Percentiles rank a stretch among this genome's conserved stretches.
Evolutionary conservation across 1,140 invertebrate species (phyloP).

Genomic region (Leptinotarsa texana): DNA sequence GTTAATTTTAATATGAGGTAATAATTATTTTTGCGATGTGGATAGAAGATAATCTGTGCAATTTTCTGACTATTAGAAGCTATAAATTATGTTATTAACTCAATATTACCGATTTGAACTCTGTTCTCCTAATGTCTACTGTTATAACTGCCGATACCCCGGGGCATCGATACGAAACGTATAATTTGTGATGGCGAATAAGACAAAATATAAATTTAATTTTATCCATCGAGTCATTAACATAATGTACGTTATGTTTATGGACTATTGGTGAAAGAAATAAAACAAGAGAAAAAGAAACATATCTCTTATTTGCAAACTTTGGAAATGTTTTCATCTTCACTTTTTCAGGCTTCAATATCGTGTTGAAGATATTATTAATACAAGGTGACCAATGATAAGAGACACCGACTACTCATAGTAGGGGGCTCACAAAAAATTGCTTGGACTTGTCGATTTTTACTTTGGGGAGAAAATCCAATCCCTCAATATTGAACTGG

Average conservation of each 20-base stretch:
- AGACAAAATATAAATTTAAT: slow-evolving; percentile 11
- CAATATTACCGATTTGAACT: slow-evolving; percentile 8
- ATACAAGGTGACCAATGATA: background rate
- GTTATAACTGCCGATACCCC: background rate
- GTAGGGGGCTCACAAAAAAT: no score
- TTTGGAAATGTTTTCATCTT: no score
- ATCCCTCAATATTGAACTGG: no score
- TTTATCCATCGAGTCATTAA: background rate
- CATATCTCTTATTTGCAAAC: no score
- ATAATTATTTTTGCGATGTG: background rate
- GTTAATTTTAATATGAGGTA: background rate
- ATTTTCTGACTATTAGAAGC: slow-evolving; percentile 15
- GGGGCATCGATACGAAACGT: background rate
- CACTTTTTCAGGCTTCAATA: no score
- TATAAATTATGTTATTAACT: slow-evolving; percentile 18
- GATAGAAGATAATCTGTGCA: slow-evolving; percentile 12
- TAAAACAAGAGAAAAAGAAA: background rate
- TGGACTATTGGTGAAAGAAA: background rate
- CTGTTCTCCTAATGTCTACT: slow-evolving; percentile 15
- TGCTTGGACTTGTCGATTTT: no score
- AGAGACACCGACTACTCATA: no score
- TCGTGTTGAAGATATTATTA: background rate
- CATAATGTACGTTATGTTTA: background rate
- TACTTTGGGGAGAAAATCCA: no score
- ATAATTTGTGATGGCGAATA: slow-evolving; percentile 10